These are phyloP conservation scores for Trypoxylon attenuatum DNA, from an alignment of 2,888 invertebrate genomes.

Conservation along the genomic window DNA sequence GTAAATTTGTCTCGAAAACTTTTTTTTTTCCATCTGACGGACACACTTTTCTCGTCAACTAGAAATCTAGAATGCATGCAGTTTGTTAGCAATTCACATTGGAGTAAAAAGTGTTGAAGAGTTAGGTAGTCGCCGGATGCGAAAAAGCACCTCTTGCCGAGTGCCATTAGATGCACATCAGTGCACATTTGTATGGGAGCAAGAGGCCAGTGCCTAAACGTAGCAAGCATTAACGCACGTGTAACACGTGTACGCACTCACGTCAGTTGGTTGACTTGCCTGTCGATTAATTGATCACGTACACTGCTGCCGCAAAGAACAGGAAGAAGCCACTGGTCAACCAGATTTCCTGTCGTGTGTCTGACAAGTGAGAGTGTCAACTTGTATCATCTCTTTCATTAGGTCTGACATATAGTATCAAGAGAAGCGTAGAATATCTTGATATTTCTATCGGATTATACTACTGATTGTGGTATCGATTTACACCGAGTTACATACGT, in stretches of 20 bases:
- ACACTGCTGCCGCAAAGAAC: background rate
- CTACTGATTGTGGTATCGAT: background rate
- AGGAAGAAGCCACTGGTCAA: background rate
- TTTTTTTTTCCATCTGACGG: too few relatives aligned
- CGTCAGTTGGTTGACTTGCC: constrained; percentile 9
- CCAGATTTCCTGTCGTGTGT: background rate
- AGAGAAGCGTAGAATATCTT: background rate
- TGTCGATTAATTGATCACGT: constrained; percentile 30
- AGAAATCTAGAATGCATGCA: too few relatives aligned
- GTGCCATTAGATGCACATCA: background rate
- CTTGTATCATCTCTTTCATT: too few relatives aligned
- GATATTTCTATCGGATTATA: background rate
- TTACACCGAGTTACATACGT: too few relatives aligned
- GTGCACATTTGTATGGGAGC: background rate
- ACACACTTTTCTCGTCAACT: too few relatives aligned
- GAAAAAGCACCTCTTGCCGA: too few relatives aligned
- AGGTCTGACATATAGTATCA: too few relatives aligned
- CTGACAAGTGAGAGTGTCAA: background rate
- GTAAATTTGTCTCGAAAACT: too few relatives aligned
- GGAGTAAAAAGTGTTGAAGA: too few relatives aligned
- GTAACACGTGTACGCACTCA: constrained; percentile 14
- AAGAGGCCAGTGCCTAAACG: background rate
- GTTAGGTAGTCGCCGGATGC: too few relatives aligned
- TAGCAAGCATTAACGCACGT: constrained; percentile 8
- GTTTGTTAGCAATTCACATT: too few relatives aligned